A percentile compares a stretch with the other conserved stretches of the same genome.
These are phyloP conservation scores for Lates japonicus DNA, from an alignment of 2,797 vertebrate genomes.

Conservation along the genomic window DNA sequence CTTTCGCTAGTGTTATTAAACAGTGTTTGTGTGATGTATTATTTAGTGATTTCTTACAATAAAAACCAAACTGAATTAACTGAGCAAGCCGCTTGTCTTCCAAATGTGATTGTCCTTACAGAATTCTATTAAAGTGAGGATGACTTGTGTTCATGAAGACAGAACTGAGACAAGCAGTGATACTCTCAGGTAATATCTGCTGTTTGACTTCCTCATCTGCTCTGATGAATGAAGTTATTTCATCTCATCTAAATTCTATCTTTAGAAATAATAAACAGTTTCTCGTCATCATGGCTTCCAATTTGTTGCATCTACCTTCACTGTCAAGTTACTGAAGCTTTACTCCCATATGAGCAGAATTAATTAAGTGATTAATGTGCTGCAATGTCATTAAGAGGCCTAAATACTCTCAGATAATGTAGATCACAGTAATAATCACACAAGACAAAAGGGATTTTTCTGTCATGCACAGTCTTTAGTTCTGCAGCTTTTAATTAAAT, in stretches of 20 bases:
- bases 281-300: neutral
- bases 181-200: neutral
- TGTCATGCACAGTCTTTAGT: neutral
- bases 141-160: slow-evolving; percentile 5
- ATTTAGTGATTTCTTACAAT: slow-evolving; percentile 9
- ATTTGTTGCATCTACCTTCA: neutral
- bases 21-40: slow-evolving; percentile 16
- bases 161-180: neutral
- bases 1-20: slow-evolving; percentile 22
- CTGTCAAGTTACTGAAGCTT: neutral
- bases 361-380: neutral
- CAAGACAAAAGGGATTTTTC: neutral
- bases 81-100: neutral
- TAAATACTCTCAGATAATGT: neutral
- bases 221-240: neutral
- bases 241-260: slow-evolving; percentile 42
- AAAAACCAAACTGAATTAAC: slow-evolving; percentile 29
- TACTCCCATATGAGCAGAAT: neutral
- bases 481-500: neutral
- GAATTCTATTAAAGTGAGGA: slow-evolving; percentile 28
- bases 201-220: neutral
- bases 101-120: slow-evolving; percentile 33
- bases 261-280: slow-evolving; percentile 8
- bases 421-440: neutral
- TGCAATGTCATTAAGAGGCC: neutral